Percentiles rank a stretch among this genome's conserved stretches.
Conservation (phyloP, 2,888 invertebrate species). For the Scaptomyza parva region DNA sequence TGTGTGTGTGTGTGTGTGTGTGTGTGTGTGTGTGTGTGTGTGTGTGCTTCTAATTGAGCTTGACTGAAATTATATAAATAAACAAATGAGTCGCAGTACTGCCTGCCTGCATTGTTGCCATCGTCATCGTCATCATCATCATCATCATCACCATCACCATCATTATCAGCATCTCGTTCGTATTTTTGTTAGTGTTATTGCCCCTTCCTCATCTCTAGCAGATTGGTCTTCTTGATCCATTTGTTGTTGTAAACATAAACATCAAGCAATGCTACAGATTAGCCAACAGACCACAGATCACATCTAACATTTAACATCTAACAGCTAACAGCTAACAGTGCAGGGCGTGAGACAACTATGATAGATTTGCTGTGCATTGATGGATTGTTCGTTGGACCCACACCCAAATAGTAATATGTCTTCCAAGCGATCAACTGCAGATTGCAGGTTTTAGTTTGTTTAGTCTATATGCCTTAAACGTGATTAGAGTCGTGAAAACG, state of each 20-base stretch:
- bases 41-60: slow-evolving; percentile 72
- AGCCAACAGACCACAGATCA: slow-evolving; percentile 59
- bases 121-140: slow-evolving; percentile 24
- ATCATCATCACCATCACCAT: slow-evolving; percentile 24
- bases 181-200: slow-evolving; percentile 3
- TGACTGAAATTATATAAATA: slow-evolving; percentile 78
- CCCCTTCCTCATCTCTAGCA: slow-evolving; percentile 41
- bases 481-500: slow-evolving; percentile 14
- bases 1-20: slow-evolving; percentile 18
- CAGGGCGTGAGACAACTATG: slow-evolving; percentile 59
- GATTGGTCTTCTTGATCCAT: slow-evolving; percentile 34
- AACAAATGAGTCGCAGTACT: slow-evolving; percentile 57
- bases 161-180: slow-evolving; percentile 28
- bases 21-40: slow-evolving; percentile 22
- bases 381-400: slow-evolving; percentile 32
- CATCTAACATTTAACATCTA: slow-evolving; percentile 16
- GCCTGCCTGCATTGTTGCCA: slow-evolving; percentile 48
- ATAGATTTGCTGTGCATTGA: slow-evolving; percentile 68
- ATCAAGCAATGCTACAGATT: slow-evolving; percentile 62
- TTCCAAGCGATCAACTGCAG: neutral
- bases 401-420: slow-evolving; percentile 22
- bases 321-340: slow-evolving; percentile 13
- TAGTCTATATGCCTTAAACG: slow-evolving; percentile 16
- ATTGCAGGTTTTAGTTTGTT: slow-evolving; percentile 22
- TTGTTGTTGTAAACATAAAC: slow-evolving; percentile 68